These are phyloP conservation scores for Dolichopus griseipennis DNA, from an alignment of 2,888 invertebrate genomes.

Conservation along the genomic window DNA sequence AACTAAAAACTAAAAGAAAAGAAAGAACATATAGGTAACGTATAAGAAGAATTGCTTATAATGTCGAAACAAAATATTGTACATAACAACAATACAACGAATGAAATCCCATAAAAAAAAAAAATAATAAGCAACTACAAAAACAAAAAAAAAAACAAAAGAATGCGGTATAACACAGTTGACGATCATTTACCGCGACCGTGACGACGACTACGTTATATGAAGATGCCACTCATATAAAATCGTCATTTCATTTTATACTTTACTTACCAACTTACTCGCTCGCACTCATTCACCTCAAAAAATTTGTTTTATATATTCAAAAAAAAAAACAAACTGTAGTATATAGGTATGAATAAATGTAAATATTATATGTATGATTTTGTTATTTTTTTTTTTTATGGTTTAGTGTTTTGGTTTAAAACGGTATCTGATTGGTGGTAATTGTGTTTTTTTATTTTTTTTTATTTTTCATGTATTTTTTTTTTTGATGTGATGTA, in stretches of 20 bases:
- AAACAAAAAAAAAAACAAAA: too few relatives aligned
- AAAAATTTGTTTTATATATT: too few relatives aligned
- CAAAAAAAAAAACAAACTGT: too few relatives aligned
- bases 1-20: not conserved
- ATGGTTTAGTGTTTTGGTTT: not conserved
- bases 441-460: not conserved
- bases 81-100: too few relatives aligned
- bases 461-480: not conserved
- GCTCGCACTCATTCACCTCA: not conserved
- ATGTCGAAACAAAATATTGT: not conserved
- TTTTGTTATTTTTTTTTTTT: not conserved
- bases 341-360: too few relatives aligned
- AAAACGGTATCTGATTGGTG: constrained; percentile 6
- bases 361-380: too few relatives aligned
- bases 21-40: too few relatives aligned
- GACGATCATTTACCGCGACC: constrained; percentile 6
- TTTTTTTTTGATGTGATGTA: too few relatives aligned
- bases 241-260: not conserved
- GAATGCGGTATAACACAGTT: not conserved
- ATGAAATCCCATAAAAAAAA: too few relatives aligned
- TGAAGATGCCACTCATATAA: not conserved
- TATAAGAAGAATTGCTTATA: not conserved
- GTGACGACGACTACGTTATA: not conserved
- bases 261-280: not conserved
- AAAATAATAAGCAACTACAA: too few relatives aligned